Conservation (phyloP, 2,113 vertebrate genomes). For the Heteronetta atricapilla region DNA sequence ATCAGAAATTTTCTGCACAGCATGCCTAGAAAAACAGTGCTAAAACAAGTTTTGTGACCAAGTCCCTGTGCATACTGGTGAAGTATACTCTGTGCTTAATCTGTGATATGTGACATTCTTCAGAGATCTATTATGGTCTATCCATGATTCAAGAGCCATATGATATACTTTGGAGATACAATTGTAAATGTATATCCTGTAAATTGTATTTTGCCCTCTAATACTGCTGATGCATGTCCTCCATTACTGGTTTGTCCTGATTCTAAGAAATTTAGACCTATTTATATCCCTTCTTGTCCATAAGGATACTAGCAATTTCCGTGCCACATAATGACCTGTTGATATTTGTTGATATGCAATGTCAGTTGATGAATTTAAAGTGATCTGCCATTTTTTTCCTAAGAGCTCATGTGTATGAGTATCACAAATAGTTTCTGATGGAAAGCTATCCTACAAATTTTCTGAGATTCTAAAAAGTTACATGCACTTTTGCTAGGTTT, state of each 20-base stretch:
- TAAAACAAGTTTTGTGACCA: neutral
- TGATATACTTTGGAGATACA: neutral
- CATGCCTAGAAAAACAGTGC: neutral
- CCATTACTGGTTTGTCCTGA: neutral
- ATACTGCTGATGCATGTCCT: neutral
- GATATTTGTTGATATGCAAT: neutral
- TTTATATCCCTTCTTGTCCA: neutral
- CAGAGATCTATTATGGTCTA: neutral
- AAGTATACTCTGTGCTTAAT: neutral
- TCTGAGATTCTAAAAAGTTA: neutral
- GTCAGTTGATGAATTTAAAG: neutral
- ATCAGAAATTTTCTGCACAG: neutral
- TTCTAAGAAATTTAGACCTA: neutral
- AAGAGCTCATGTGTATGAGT: neutral
- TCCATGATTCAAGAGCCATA: neutral
- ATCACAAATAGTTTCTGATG: neutral
- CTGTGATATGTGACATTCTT: neutral
- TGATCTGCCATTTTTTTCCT: neutral
- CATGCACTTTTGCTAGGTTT: neutral
- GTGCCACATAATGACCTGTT: neutral
- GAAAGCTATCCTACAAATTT: neutral
- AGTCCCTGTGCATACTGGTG: neutral
- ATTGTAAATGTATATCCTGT: neutral
- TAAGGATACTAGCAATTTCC: neutral
- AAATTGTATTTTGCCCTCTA: conserved; percentile 9